Conservation (phyloP, 2,113 vertebrate species). For the Chionomys nivalis region DNA sequence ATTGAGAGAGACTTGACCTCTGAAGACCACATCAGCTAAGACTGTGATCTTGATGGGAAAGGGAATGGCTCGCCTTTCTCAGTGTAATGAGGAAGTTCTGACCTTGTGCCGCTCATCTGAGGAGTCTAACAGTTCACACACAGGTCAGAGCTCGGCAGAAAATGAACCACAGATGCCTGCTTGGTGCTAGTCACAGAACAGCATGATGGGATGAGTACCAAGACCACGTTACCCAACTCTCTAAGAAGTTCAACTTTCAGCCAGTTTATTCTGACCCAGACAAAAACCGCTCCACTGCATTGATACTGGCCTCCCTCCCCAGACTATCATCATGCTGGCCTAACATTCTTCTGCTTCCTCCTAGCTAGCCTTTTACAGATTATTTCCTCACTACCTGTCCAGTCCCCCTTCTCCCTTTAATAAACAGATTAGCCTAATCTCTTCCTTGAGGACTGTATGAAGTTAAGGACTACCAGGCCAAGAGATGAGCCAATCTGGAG, state of each 20-base stretch:
- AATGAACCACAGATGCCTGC: neutral
- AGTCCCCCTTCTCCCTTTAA: neutral
- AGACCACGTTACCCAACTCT: neutral
- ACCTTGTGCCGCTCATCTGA: neutral
- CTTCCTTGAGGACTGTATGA: too few species aligned
- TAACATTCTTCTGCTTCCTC: neutral
- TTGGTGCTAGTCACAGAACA: neutral
- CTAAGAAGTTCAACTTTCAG: neutral
- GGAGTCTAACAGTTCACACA: neutral
- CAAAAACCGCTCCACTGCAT: neutral
- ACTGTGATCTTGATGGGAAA: neutral
- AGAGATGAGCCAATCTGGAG: too few species aligned
- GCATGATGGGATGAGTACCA: neutral
- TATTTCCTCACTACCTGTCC: neutral
- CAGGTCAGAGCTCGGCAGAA: neutral
- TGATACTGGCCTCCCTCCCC: neutral
- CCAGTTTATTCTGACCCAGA: neutral
- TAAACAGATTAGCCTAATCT: neutral
- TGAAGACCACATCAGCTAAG: neutral
- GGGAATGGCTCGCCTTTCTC: too few species aligned
- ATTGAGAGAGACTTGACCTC: neutral
- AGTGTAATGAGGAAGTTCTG: neutral
- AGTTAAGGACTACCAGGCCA: fast-evolving
- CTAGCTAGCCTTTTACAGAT: neutral
- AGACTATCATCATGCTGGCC: too few species aligned